These are phyloP conservation scores for Cactoblastis cactorum DNA, from an alignment of 2,888 invertebrate species.

Conservation along the genomic window DNA sequence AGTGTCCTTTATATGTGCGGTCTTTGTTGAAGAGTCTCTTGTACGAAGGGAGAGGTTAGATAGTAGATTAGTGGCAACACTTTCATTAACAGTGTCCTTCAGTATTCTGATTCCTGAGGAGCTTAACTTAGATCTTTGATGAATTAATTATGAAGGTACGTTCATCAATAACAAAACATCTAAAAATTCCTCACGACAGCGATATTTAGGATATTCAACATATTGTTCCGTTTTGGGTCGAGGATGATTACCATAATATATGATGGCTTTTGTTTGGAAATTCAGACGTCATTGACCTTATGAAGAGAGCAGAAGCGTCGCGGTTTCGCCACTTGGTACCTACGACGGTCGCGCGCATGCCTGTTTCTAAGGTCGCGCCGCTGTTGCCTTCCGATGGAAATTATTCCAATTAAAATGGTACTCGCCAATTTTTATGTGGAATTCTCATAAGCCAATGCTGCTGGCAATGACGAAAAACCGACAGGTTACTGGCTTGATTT, in stretches of 20 bases:
- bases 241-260: slow-evolving; percentile 28
- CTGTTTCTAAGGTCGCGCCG: slow-evolving; percentile 68
- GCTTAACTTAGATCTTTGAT: no score
- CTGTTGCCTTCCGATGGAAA: slow-evolving; percentile 55
- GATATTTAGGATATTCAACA: slow-evolving; percentile 1
- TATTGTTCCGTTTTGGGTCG: slow-evolving; percentile 8
- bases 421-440: slow-evolving; percentile 33
- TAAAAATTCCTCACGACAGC: background rate
- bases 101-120: background rate
- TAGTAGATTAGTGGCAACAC: slow-evolving; percentile 6
- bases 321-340: slow-evolving; percentile 56
- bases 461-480: slow-evolving; percentile 21
- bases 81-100: slow-evolving; percentile 5
- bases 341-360: slow-evolving; percentile 68
- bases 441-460: slow-evolving; percentile 11
- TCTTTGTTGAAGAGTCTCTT: slow-evolving; percentile 1
- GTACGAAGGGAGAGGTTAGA: background rate
- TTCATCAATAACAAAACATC: background rate
- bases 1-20: background rate
- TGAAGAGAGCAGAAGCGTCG: slow-evolving; percentile 59
- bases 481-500: slow-evolving; percentile 21
- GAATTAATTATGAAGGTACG: background rate
- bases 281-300: slow-evolving; percentile 61
- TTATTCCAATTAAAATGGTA: slow-evolving; percentile 65
- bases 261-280: slow-evolving; percentile 48